These are phyloP conservation scores for Cercocebus atys DNA, from an alignment of 2,113 vertebrate species.

Conservation along the genomic window DNA sequence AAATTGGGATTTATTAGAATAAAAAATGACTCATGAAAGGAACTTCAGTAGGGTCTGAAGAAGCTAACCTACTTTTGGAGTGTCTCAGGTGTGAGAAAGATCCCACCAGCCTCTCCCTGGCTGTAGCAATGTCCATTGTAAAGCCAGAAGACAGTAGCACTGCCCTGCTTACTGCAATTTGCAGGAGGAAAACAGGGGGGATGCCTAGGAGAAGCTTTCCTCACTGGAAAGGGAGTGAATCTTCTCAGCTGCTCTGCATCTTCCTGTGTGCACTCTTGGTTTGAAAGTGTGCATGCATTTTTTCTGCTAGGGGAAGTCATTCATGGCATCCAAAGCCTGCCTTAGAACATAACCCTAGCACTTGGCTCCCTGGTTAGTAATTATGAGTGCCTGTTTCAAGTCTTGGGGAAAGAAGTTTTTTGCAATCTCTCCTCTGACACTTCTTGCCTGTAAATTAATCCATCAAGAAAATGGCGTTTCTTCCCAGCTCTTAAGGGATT, in stretches of 20 bases:
- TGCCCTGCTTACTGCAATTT: background rate
- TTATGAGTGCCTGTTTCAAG: background rate
- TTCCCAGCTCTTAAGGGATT: constrained; percentile 75
- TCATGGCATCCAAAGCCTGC: background rate
- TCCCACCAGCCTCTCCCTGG: rapidly evolving
- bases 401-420: background rate
- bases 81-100: background rate
- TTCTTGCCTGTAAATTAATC: constrained; percentile 79
- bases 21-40: background rate
- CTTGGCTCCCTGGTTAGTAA: constrained; percentile 5
- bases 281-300: background rate
- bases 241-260: background rate
- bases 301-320: background rate
- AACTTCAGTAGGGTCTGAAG: background rate
- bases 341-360: background rate
- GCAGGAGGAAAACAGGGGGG: rapidly evolving
- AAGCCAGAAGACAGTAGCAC: background rate
- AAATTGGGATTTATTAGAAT: background rate
- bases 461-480: constrained; percentile 80
- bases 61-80: background rate
- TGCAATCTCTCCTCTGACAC: constrained; percentile 69
- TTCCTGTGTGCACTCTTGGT: background rate
- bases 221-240: background rate
- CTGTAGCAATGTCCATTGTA: background rate
- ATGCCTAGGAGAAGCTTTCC: background rate